Percentiles rank a stretch among this genome's conserved stretches.
Evolutionary conservation across 2,113 vertebrate genomes (phyloP).

Genomic region (Xyrauchen texanus): DNA sequence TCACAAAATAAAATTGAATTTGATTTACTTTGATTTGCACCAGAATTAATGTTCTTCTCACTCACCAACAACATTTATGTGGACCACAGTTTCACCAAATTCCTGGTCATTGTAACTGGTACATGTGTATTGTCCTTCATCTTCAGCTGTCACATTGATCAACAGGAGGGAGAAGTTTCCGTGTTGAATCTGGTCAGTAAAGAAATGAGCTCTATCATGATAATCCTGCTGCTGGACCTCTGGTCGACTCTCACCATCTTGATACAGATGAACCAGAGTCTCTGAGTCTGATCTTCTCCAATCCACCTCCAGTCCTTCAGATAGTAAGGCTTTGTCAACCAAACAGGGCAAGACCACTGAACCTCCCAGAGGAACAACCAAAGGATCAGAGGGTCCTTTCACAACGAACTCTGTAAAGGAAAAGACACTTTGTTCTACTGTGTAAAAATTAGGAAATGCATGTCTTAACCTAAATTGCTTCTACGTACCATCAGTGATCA

Average conservation of each 20-base stretch:
- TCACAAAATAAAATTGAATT: too few relatives aligned
- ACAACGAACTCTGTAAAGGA: conserved; percentile 14
- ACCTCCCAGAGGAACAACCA: neutral
- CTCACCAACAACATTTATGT: too few relatives aligned
- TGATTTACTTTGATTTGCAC: too few relatives aligned
- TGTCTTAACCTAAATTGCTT: too few relatives aligned
- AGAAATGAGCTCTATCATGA: neutral
- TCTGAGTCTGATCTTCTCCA: neutral
- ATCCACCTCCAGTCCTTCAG: conserved; percentile 16
- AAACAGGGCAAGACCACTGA: conserved; percentile 35
- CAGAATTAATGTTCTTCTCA: too few relatives aligned
- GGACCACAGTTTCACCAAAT: neutral
- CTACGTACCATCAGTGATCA: too few relatives aligned
- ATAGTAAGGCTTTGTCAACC: conserved; percentile 1
- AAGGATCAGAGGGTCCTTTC: conserved; percentile 13
- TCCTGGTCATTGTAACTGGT: conserved; percentile 3
- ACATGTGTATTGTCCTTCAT: conserved; percentile 9
- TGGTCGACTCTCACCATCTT: neutral
- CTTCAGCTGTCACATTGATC: neutral
- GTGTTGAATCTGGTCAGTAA: neutral
- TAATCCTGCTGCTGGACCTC: conserved; percentile 1
- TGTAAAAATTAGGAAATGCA: too few relatives aligned
- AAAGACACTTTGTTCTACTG: neutral
- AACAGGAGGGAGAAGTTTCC: neutral
- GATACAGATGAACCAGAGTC: conserved; percentile 16